A percentile compares a stretch with the other conserved stretches of the same genome.
Conservation (phyloP, 2,888 invertebrate genomes). For the Ophonus ardosiacus region DNA sequence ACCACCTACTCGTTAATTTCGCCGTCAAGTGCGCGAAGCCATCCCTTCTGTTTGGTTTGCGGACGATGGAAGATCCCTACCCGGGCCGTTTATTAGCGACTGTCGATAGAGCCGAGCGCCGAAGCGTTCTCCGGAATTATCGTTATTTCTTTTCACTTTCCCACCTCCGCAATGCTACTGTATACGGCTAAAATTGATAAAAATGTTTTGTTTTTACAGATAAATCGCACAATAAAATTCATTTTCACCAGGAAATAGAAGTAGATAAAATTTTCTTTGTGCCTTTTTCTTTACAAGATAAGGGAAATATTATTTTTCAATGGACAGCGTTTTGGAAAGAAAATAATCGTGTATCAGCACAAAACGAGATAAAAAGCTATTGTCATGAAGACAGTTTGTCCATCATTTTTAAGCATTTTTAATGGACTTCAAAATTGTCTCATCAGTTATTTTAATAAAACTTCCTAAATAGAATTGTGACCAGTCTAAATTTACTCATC, state of each 20-base stretch:
- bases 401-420: too few relatives aligned
- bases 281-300: neutral
- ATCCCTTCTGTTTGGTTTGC: constrained; percentile 34
- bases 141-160: constrained; percentile 48
- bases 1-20: too few relatives aligned
- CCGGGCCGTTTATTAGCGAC: constrained; percentile 60
- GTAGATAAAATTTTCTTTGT: neutral
- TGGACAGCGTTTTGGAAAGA: neutral
- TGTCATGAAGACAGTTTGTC: too few relatives aligned
- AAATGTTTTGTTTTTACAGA: constrained; percentile 17
- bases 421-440: too few relatives aligned
- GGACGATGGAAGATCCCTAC: neutral
- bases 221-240: neutral
- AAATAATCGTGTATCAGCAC: neutral
- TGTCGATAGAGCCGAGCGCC: constrained; percentile 57
- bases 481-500: too few relatives aligned
- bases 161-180: constrained; percentile 12
- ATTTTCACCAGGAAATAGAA: neutral
- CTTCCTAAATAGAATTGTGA: too few relatives aligned
- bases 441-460: too few relatives aligned
- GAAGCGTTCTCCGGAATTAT: constrained; percentile 56
- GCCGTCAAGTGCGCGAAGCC: neutral
- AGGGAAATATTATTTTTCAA: neutral
- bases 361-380: neutral
- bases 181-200: constrained; percentile 3